Evolutionary conservation across 2,113 vertebrate species (phyloP), one percentile per base, ranked within the genome.

Genomic region (Melanocharis versteri): DNA sequence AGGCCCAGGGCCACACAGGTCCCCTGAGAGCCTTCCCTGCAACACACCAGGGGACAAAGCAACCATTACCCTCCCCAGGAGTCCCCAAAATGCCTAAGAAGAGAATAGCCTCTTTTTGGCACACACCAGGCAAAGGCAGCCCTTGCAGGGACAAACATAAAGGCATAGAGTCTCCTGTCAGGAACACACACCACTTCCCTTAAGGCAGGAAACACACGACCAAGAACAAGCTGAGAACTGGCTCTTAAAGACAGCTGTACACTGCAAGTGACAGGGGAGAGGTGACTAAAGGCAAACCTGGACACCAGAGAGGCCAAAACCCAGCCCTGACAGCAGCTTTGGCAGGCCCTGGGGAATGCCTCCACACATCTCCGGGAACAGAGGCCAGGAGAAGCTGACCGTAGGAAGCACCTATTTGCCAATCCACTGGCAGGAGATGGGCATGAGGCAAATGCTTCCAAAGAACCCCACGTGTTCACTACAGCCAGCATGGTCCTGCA

Each of bases 141-240:
- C 54, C 60, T 91, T 77, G 68, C 68, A 87, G 56, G 69, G 51
- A 94, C 35, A 91, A 72, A 39, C 7, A 2, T 39, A 83, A 58
- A 89, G 61, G 87, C 84, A 89, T 13, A 73, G 19, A 42, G 35
- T 39, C 91, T 78, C 69, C 89, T 54, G 56, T 94, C 84, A 89
- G 84, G 81, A 95, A 89, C 56, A 91, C 72, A 42, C 72, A 84
- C 23, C 69, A 50, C 69, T 81, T 91, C 87, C 90, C 81, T 71
- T 82, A 68, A 27, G 57, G 87, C 81, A 89, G 92, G 90, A 94
- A 94, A 66, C 84, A 87, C 35, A 30, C 2, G 4, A 77, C 58
- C 30, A 45, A 87, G 44, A 89, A 53, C 27, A n/a, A 89, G 81
- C 42, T 0, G 2, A 87, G 42, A 87, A 70, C 9, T 35, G 39